These are phyloP conservation scores for Crotalus horridus DNA, from an alignment of 2,113 vertebrate genomes.

Conservation along the genomic window DNA sequence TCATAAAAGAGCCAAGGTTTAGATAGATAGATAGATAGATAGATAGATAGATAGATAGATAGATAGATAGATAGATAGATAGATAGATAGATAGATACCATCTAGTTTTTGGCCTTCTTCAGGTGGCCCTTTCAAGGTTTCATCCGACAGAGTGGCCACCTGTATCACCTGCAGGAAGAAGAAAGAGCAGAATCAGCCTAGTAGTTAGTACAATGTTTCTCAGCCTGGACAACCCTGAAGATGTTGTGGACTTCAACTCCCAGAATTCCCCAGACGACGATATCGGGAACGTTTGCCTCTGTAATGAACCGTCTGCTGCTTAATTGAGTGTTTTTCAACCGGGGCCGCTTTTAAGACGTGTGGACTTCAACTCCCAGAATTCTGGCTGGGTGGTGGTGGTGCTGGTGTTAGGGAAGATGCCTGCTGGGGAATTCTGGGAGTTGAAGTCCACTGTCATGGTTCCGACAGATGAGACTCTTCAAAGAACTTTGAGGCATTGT, in stretches of 20 bases:
- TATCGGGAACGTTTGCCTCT: not conserved
- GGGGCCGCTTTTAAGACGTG: not conserved
- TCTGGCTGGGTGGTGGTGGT: not conserved
- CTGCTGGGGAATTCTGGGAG: not conserved
- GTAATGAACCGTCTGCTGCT: not conserved
- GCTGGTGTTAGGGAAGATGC: not conserved
- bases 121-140: constrained; percentile 70
- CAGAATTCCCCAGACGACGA: not conserved
- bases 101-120: constrained; percentile 71
- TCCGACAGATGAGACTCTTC: too few relatives aligned
- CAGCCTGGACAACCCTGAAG: not conserved
- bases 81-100: constrained; percentile 72
- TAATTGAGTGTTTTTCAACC: not conserved
- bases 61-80: constrained; percentile 41
- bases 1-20: too few relatives aligned
- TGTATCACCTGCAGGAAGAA: constrained; percentile 80
- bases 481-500: too few relatives aligned
- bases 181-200: not conserved
- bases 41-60: constrained; percentile 42
- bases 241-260: not conserved
- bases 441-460: not conserved
- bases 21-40: constrained; percentile 44
- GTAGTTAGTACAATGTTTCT: not conserved
- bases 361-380: not conserved
- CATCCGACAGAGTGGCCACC: constrained; percentile 86